Percentiles rank a stretch among this genome's conserved stretches.
Conservation (phyloP, 2,113 vertebrate species). For the Microtus ochrogaster region DNA sequence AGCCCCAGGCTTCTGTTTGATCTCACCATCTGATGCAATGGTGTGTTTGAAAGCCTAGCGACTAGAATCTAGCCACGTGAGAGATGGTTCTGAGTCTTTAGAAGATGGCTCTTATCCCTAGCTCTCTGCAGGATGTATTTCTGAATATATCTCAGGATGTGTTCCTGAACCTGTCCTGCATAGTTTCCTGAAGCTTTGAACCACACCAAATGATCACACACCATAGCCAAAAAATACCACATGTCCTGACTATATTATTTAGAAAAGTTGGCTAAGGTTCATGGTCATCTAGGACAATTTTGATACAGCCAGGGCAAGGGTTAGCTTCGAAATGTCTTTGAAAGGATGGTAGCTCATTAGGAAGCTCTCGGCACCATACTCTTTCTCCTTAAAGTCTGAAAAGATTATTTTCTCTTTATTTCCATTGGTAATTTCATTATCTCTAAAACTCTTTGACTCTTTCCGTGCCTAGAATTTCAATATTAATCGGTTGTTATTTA, state of each 20-base stretch:
- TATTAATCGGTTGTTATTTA: neutral
- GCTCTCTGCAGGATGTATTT: neutral
- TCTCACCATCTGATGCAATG: neutral
- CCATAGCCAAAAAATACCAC: neutral
- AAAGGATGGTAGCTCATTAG: neutral
- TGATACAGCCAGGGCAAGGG: neutral
- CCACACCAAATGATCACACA: neutral
- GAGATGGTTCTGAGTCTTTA: neutral
- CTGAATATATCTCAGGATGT: too few species aligned
- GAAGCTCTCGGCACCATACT: neutral
- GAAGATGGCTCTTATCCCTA: neutral
- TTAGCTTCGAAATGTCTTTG: neutral
- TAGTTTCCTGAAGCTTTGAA: neutral
- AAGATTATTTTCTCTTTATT: neutral
- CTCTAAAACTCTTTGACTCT: neutral
- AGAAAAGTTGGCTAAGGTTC: neutral
- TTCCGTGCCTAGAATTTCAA: neutral
- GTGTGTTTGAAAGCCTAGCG: neutral
- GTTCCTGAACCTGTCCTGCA: neutral
- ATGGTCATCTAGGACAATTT: neutral
- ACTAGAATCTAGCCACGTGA: neutral
- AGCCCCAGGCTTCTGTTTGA: neutral
- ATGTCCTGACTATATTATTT: neutral
- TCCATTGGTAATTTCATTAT: neutral
- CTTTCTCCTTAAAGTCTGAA: neutral